A percentile compares a stretch with the other conserved stretches of the same genome.
phyloP scores from a whole-genome alignment of 2,113 vertebrate genomes.

The Grus americana region DNA sequence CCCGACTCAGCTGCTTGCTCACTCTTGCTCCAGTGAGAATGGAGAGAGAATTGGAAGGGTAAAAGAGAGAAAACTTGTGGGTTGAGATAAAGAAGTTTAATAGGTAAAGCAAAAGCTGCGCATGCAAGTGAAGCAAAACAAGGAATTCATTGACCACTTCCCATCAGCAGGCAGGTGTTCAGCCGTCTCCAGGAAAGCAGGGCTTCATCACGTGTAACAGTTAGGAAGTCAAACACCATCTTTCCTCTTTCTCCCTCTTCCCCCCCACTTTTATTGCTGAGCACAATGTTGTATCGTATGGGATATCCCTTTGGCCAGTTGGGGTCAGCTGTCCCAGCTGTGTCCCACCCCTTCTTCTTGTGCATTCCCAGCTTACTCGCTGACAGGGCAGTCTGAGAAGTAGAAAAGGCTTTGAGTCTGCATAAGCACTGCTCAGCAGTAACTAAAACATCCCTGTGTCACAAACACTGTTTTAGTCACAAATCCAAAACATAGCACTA shows the following conservation, averaged over 20 bases:
- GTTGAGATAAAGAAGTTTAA: neutral
- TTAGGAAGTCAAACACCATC: neutral
- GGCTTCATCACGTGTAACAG: accelerated
- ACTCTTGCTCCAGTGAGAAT: accelerated
- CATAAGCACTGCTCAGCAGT: neutral
- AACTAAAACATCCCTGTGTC: neutral
- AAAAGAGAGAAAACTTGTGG: neutral
- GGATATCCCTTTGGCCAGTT: neutral
- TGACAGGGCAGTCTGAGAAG: neutral
- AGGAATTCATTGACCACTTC: neutral
- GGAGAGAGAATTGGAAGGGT: neutral
- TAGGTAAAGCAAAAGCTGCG: neutral
- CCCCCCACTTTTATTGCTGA: neutral
- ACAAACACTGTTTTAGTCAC: neutral
- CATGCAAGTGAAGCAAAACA: neutral
- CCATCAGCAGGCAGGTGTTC: neutral
- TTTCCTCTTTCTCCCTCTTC: neutral
- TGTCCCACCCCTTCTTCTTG: neutral
- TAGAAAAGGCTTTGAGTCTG: neutral
- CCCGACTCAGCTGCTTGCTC: neutral
- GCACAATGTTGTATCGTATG: neutral
- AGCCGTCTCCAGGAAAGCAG: neutral
- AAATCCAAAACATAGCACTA: neutral
- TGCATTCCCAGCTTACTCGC: accelerated
- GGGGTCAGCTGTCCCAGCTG: neutral